phyloP scores from a whole-genome alignment of 2,113 vertebrate genomes.

The Nibea coibor region DNA sequence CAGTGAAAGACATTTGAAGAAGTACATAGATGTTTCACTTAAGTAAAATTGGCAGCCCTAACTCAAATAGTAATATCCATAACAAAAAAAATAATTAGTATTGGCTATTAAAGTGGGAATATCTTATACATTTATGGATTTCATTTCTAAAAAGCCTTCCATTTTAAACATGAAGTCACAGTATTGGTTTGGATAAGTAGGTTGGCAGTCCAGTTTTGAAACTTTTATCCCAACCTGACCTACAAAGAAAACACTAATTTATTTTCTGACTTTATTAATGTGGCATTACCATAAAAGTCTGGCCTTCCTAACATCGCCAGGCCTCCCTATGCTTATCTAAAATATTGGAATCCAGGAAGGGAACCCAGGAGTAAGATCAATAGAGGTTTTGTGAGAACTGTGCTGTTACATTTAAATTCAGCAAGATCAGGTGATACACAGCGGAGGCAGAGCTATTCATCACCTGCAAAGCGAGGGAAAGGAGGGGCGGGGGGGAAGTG shows the following conservation, averaged over 20 bases:
- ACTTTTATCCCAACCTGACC: conserved; percentile 52
- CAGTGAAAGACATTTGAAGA: background rate
- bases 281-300: conserved; percentile 51
- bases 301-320: conserved; percentile 31
- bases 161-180: background rate
- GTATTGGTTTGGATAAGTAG: background rate
- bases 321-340: conserved; percentile 62
- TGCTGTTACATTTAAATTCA: conserved; percentile 77
- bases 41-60: conserved; percentile 13
- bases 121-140: no score
- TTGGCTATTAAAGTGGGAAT: background rate
- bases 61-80: background rate
- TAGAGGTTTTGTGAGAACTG: conserved; percentile 65
- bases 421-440: conserved; percentile 75
- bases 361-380: conserved; percentile 66
- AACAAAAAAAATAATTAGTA: background rate
- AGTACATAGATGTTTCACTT: background rate
- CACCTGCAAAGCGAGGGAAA: conserved; percentile 58
- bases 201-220: conserved; percentile 9
- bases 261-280: conserved; percentile 41
- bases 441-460: conserved; percentile 75
- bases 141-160: background rate
- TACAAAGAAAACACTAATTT: conserved; percentile 51
- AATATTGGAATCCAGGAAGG: conserved; percentile 48
- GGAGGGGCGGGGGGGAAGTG: conserved; percentile 22